A percentile compares a stretch with the other conserved stretches of the same genome.
Evolutionary conservation across 2,797 vertebrate species (phyloP).

Genomic region (Cuculus canorus): DNA sequence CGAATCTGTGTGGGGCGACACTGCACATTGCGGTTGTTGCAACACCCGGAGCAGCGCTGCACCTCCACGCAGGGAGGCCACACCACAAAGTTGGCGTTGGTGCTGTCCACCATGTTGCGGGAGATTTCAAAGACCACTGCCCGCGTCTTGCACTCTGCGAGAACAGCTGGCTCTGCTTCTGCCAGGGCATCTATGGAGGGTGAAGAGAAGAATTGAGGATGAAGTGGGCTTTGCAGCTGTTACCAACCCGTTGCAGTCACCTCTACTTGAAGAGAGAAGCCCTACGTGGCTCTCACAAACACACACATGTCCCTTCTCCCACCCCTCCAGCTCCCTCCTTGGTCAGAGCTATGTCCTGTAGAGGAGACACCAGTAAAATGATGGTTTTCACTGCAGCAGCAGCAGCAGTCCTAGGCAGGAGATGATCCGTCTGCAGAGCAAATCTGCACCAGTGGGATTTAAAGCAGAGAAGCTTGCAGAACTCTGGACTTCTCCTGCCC

Average conservation of each 20-base stretch:
- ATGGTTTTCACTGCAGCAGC: not conserved
- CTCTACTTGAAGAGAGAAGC: not conserved
- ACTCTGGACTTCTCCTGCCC: not conserved
- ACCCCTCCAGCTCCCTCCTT: not conserved
- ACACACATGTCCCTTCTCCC: not conserved
- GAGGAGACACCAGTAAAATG: not conserved
- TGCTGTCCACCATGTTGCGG: slow-evolving; percentile 88
- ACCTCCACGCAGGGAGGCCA: slow-evolving; percentile 95
- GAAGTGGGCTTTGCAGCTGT: not conserved
- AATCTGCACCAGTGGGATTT: rapidly evolving
- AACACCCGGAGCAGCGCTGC: slow-evolving; percentile 95
- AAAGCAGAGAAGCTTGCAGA: not conserved
- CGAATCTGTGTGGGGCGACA: slow-evolving; percentile 83
- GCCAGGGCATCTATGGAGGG: slow-evolving; percentile 38
- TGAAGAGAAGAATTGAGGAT: not conserved
- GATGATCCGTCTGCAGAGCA: not conserved
- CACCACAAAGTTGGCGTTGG: slow-evolving; percentile 90
- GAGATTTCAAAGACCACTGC: slow-evolving; percentile 91
- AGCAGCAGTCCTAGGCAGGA: not conserved
- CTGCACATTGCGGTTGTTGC: slow-evolving; percentile 83
- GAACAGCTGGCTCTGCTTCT: slow-evolving; percentile 83
- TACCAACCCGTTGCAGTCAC: not conserved
- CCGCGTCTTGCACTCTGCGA: slow-evolving; percentile 89
- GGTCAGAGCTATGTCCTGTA: not conserved
- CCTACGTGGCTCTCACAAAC: not conserved